Evolutionary conservation across 2,797 vertebrate genomes (phyloP).

Genomic region (Toxotes lorentzi): DNA sequence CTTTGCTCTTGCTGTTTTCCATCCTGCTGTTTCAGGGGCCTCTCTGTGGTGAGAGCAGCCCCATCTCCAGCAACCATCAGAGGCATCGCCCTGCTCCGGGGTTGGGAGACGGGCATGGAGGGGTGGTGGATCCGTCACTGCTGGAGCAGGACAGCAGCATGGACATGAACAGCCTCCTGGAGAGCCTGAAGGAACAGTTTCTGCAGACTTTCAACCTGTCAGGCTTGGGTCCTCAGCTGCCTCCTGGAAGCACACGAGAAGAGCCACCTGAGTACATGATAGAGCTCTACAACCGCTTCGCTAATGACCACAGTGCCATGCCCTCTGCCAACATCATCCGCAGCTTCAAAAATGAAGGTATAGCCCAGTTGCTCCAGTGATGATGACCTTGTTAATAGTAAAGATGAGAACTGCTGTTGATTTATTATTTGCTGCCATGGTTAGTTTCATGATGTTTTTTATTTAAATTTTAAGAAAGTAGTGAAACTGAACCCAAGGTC

Average conservation of each 20-base stretch:
- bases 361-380: background rate
- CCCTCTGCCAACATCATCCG: constrained; percentile 96
- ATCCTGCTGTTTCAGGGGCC: constrained; percentile 70
- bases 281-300: constrained; percentile 97
- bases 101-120: constrained; percentile 87
- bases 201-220: constrained; percentile 93
- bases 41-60: constrained; percentile 82
- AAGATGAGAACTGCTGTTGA: background rate
- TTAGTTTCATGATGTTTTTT: background rate
- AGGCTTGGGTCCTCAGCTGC: constrained; percentile 85
- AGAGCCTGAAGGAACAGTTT: constrained; percentile 93
- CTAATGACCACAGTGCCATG: constrained; percentile 92
- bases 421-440: background rate
- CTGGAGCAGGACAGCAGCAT: constrained; percentile 89
- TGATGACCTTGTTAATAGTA: background rate
- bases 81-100: constrained; percentile 78
- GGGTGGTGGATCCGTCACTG: constrained; percentile 88
- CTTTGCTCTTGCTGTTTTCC: constrained; percentile 80
- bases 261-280: constrained; percentile 99
- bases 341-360: constrained; percentile 99
- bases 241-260: constrained; percentile 80
- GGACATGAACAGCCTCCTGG: constrained; percentile 90
- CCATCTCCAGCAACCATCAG: constrained; percentile 89
- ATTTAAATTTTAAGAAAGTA: background rate
- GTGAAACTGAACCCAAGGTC: background rate